phyloP scores from a whole-genome alignment of 2,888 invertebrate genomes.

The Laothoe populi region DNA sequence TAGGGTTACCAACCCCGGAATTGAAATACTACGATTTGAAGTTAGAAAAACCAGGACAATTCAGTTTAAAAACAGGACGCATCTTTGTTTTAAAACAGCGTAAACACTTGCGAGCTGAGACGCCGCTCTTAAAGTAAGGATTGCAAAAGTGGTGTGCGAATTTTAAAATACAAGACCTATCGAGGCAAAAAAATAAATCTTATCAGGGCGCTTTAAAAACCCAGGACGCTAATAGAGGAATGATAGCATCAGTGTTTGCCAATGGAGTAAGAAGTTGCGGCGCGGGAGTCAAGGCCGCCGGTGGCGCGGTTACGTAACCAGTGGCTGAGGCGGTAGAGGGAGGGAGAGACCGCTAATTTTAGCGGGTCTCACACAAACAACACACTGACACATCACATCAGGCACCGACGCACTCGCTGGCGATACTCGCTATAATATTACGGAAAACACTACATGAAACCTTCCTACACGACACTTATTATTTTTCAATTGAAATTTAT shows the following conservation, averaged over 20 bases:
- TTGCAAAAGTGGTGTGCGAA: too few relatives aligned
- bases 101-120: too few relatives aligned
- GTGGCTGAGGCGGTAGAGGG: slow-evolving; percentile 53
- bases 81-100: too few relatives aligned
- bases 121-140: too few relatives aligned
- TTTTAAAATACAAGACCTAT: too few relatives aligned
- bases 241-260: slow-evolving; percentile 53
- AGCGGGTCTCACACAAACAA: slow-evolving; percentile 76
- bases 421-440: slow-evolving; percentile 12
- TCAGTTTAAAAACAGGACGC: too few relatives aligned
- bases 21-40: too few relatives aligned
- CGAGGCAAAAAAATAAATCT: too few relatives aligned
- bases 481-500: slow-evolving; percentile 16
- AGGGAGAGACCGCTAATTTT: slow-evolving; percentile 75
- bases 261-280: slow-evolving; percentile 61
- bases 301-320: slow-evolving; percentile 77
- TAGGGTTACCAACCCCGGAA: too few relatives aligned
- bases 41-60: too few relatives aligned
- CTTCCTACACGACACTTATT: slow-evolving; percentile 2
- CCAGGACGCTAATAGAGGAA: too few relatives aligned
- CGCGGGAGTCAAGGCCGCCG: slow-evolving; percentile 83
- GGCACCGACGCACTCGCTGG: slow-evolving; percentile 50
- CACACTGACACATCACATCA: slow-evolving; percentile 54
- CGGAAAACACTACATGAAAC: slow-evolving; percentile 4
- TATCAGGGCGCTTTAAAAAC: too few relatives aligned